phyloP scores from a whole-genome alignment of 2,888 invertebrate species.

The Schizotus pectinicornis region DNA sequence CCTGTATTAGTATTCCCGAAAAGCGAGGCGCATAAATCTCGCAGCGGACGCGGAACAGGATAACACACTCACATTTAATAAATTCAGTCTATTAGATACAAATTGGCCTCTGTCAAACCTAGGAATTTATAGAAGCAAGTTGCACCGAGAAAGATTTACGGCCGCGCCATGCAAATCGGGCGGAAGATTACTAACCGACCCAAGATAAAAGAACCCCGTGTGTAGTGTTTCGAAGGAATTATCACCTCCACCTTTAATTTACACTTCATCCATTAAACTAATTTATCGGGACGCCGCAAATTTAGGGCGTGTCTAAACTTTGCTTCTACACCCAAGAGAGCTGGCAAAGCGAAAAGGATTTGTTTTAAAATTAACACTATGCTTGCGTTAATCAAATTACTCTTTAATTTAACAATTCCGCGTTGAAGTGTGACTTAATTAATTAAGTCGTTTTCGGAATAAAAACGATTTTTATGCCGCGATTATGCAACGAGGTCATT shows the following conservation, averaged over 20 bases:
- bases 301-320: constrained; percentile 22
- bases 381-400: constrained; percentile 21
- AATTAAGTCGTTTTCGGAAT: constrained; percentile 9
- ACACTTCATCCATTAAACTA: constrained; percentile 23
- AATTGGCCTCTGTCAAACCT: constrained; percentile 30
- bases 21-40: constrained; percentile 25
- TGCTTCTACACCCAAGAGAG: constrained; percentile 11
- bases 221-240: constrained; percentile 9
- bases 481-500: constrained; percentile 9
- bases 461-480: constrained; percentile 13
- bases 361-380: constrained; percentile 23
- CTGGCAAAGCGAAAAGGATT: not conserved
- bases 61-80: constrained; percentile 32
- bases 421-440: constrained; percentile 24
- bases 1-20: constrained; percentile 20
- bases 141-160: constrained; percentile 28
- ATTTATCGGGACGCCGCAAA: constrained; percentile 15
- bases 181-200: constrained; percentile 9
- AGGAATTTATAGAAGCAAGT: constrained; percentile 32
- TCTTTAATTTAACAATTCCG: constrained; percentile 21
- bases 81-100: constrained; percentile 33
- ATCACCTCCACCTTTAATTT: constrained; percentile 17
- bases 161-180: constrained; percentile 28
- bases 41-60: constrained; percentile 20
- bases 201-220: constrained; percentile 13